Base-by-base conservation (phyloP, 1,140 invertebrate species). In the Saccostrea glomerata region DNA sequence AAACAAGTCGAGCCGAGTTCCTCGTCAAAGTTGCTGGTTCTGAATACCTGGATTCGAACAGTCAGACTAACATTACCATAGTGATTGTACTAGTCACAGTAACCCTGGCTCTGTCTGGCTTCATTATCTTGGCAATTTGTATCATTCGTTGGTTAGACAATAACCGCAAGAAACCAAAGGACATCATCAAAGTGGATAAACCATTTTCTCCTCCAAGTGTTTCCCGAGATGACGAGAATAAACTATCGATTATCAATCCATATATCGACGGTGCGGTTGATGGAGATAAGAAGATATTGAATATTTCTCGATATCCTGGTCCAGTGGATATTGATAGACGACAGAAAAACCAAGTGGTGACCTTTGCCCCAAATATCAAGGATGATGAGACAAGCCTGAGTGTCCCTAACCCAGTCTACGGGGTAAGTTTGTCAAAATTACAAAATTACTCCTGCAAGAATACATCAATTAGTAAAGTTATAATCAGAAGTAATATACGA, bases 11-110 rank as follows among this genome's bases (percentile, higher is more conserved):
- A 30, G 88, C 87, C 23, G 82, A 66, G 70, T 20, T 89, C 36
- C 66, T 63, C 66, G 85, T 89, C 30, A 36, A 85, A 13, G 84
- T 89, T 15, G 86, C 82, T 20, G 82, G 20, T 7, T 58, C 66
- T 17, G 84, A 86, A 2, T 60, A 23, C 15, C 17, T 70, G 40
- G 82, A 23, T 12, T 82, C 89, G 4, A 83, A 40, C 40, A 60
- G 66, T 30, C 66, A 89, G 36, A 87, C 84, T 1, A 89, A 89
- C n/a, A 85, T 89, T 20, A 56, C 87, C 25, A 89, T 89, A 70
- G 89, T 89, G 60, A 84, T 89, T 58, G 84, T 82, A 7, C 55
- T 89, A 47, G 89, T 89, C 6, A 82, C 66, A 3, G 89, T 86
- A 20, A 89, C 89, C 5, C 20, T 89, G 13, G 83, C 87, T 1